Conservation (phyloP, 2,888 invertebrate species). For the Luperina testacea region DNA sequence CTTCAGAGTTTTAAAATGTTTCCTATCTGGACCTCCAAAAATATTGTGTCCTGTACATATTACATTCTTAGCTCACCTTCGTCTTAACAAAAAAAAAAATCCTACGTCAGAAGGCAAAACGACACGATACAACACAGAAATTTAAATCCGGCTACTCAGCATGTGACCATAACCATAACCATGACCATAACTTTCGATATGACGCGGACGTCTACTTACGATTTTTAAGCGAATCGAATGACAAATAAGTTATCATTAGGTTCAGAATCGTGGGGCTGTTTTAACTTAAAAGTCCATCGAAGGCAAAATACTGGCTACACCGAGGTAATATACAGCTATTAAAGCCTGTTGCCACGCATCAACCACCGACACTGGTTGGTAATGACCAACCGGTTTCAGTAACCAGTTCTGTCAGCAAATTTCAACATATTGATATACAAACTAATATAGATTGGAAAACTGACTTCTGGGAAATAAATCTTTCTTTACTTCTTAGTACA, state of each 20-base stretch:
- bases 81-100: too few species aligned
- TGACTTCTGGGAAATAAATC: slow-evolving; percentile 14
- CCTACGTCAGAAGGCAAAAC: too few species aligned
- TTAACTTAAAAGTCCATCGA: background rate
- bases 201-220: too few species aligned
- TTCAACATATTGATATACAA: slow-evolving; percentile 20
- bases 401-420: slow-evolving; percentile 36
- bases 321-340: slow-evolving; percentile 9
- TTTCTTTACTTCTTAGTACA: slow-evolving; percentile 8
- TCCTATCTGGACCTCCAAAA: too few species aligned
- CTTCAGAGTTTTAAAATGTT: too few species aligned
- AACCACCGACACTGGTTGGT: slow-evolving; percentile 18
- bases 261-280: background rate
- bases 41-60: too few species aligned
- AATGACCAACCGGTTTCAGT: slow-evolving; percentile 40
- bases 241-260: background rate
- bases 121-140: too few species aligned
- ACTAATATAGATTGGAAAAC: slow-evolving; percentile 41
- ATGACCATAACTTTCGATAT: background rate
- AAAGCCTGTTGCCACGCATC: slow-evolving; percentile 17
- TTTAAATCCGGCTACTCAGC: background rate
- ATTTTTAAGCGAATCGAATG: slow-evolving; percentile 4
- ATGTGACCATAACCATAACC: background rate
- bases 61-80: too few species aligned
- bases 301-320: background rate